These are phyloP conservation scores for Dorcus hopei DNA, from an alignment of 2,888 invertebrate species.

Conservation along the genomic window DNA sequence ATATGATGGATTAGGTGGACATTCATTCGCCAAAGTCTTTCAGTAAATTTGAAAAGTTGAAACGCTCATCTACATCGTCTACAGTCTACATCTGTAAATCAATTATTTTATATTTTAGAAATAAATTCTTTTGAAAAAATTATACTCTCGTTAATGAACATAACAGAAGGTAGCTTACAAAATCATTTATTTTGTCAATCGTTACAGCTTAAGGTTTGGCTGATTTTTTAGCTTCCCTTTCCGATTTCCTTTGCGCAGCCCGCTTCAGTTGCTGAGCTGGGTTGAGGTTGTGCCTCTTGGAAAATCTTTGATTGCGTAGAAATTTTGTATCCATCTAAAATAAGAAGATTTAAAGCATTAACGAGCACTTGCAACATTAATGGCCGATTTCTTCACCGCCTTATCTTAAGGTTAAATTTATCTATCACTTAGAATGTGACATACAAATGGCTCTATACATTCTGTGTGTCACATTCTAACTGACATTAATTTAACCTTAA, in stretches of 20 bases:
- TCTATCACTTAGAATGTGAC: no score
- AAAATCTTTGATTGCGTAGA: conserved; percentile 90
- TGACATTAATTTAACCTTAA: no score
- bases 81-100: background rate
- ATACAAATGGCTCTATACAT: no score
- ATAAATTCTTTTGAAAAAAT: no score
- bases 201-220: conserved; percentile 12
- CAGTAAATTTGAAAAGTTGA: conserved; percentile 23
- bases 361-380: background rate
- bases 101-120: conserved; percentile 6
- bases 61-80: conserved; percentile 20
- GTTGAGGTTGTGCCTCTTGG: conserved; percentile 89
- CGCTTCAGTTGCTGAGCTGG: conserved; percentile 71
- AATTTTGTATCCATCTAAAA: conserved; percentile 95
- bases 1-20: conserved; percentile 58
- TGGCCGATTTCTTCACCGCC: no score
- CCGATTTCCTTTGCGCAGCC: conserved; percentile 66
- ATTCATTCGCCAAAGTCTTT: conserved; percentile 45
- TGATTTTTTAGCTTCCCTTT: conserved; percentile 34
- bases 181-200: conserved; percentile 13
- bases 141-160: no score
- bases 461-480: no score
- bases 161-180: conserved; percentile 16
- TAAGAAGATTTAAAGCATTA: conserved; percentile 7
- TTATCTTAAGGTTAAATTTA: no score